Evolutionary conservation across 1,140 invertebrate genomes (phyloP), one percentile per base, ranked within the genome.

Genomic region (Periplaneta americana): DNA sequence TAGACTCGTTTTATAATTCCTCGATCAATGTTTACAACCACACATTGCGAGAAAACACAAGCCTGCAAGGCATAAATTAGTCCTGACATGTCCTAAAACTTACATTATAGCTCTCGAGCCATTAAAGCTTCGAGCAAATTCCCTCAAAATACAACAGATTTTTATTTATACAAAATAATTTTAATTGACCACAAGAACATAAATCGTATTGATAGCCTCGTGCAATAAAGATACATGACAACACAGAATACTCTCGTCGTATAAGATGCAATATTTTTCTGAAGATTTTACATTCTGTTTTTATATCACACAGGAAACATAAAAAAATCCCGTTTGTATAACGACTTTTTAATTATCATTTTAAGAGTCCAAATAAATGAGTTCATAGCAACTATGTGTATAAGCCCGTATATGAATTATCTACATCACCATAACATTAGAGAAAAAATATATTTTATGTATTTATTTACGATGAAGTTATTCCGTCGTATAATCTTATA

Each of bases 401-500:
- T n/a, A 66, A 66, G 48, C 48, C 48, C 22, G 48, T 66, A 66
- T 66, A 66, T 66, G 48, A 66, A 66, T 66, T 66, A 66, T 66
- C 48, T 66, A 66, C 22, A 66, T 66, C 48, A 28, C 22, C 48
- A 66, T 66, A 66, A 66, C n/a, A 66, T 66, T 66, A 66, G 15
- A 0, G 11, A 5, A 36, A 36, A 78, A 78, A 78, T 15, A 78
- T 39, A 22, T 78, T 78, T 78, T 78, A 78, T 36, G 76, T 36
- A 37, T 36, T 31, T 78, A 78, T 78, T 78, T 78, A 78, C 35
- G 76, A 36, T 36, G 36, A 22, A 36, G 76, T 78, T 35, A 78
- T 36, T 36, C 31, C 76, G 74, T 36, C 36, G 35, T 78, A 78
- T 78, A 78, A 78, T 36, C 76, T 39, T 36, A 36, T 78, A 35